Evolutionary conservation across 2,888 invertebrate genomes (phyloP), one percentile per base, ranked within the genome.

Genomic region (Drosophila testacea): DNA sequence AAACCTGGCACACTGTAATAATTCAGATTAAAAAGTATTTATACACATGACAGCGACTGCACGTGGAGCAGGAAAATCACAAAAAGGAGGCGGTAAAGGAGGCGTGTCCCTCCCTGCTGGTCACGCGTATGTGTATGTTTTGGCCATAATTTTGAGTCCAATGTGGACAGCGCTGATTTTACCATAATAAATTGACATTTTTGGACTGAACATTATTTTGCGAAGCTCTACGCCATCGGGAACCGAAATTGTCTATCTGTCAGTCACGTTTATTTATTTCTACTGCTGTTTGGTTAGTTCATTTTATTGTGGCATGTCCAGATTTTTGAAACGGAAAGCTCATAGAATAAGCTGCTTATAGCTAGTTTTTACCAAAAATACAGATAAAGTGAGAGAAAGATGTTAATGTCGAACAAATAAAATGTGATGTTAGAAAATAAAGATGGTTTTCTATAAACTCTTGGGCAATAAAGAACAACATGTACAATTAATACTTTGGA

Each of bases 21-120:
- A 81, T 81, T 81, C 84, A 81, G 81, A 81, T 81, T 83, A 83
- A 81, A 81, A 81, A 77, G 81, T 83, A 83, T 81, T 77, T 74
- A 77, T 81, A 74, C 81, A 81, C 71, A 77, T 68, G 71, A 74
- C 74, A 83, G 65, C 41, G 50, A 60, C 55, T 34, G 54, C 41
- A 52, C 28, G 28, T 6, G 42, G n/a, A 28, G 16, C 7, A 22
- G 42, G 7, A 34, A 60, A 46, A 55, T 56, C 27, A 27, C 36
- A 36, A 28, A 56, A 56, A 46, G 7, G 36, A 13, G 27, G 57
- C 46, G 16, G 39, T 10, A 22, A 10, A 16, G 4, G 57, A 11
- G 42, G 22, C 56, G 57, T 55, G 48, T 51, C 57, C 62, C 59
- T 67, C 56, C 56, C 50, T 44, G 69, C 39, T 70, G 78, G 79